Base-by-base conservation (phyloP, 2,113 vertebrate species). In the Erpornis zantholeuca region DNA sequence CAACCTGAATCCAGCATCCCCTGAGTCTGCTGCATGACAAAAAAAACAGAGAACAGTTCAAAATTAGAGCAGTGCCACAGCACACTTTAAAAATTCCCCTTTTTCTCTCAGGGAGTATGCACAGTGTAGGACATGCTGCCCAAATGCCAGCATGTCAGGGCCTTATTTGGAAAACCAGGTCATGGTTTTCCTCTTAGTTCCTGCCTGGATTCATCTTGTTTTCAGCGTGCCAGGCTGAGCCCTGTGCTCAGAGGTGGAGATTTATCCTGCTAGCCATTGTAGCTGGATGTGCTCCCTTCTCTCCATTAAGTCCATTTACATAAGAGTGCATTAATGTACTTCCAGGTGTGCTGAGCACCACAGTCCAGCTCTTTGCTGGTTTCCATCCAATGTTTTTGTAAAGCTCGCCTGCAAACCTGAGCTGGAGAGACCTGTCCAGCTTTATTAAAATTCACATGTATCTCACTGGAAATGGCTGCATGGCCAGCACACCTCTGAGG, bases 231-330 rank as follows among this genome's bases (percentile, higher is more conserved):
- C 63, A 25, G 72, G n/a, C 86, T 78, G 59, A 82, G 69, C 40
- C 5, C 2, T 19, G 47, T 2, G 3, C 53, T 69, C 36, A 61
- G 77, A 33, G 5, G 35, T n/a, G 25, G 52, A 82, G 57, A 42
- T 91, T 85, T 60, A 63, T 85, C 49, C 56, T 8, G 20, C 88
- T 27, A 54, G 44, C 57, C 59, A 17, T 15, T 65, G 75, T 27
- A 69, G 78, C 89, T 96, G 89, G 95, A 94, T 60, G 10, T 63
- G 75, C 95, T 86, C 94, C 90, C 61, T 80, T 66, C 70, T 81
- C 10, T 65, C 90, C 50, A 64, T 95, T 94, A 88, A 89, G 52
- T 60, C 49, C 31, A 82, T 96, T 90, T 88, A 90, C 88, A 69
- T 60, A 59, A 63, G 35, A 85, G 82, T 68, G 40, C 70, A 86